A percentile compares a stretch with the other conserved stretches of the same genome.
Evolutionary conservation across 2,797 vertebrate species (phyloP).

Genomic region (Rhincodon typus): DNA sequence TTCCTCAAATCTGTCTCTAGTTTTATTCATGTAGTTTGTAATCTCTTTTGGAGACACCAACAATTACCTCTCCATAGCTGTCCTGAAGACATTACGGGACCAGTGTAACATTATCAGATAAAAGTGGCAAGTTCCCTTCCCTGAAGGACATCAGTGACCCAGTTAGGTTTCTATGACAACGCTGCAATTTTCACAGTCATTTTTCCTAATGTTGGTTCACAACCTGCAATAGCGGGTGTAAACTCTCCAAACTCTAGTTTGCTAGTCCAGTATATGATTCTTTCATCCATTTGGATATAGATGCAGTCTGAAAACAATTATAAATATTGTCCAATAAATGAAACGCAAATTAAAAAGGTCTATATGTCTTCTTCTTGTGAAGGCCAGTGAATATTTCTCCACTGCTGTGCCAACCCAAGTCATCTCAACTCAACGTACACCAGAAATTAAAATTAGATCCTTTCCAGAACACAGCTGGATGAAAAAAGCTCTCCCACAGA

Average conservation of each 20-base stretch:
- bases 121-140: background rate
- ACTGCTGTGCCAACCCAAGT: background rate
- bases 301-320: background rate
- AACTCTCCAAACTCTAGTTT: background rate
- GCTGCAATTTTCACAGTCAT: background rate
- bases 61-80: background rate
- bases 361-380: background rate
- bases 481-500: background rate
- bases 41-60: background rate
- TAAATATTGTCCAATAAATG: background rate
- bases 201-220: background rate
- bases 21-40: background rate
- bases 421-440: background rate
- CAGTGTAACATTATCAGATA: background rate
- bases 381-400: background rate
- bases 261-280: background rate
- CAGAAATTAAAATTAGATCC: background rate
- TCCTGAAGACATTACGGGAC: background rate
- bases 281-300: background rate
- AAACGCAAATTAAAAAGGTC: background rate
- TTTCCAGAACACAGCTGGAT: background rate
- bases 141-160: slow-evolving; percentile 5
- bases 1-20: background rate
- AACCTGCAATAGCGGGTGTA: background rate
- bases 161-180: slow-evolving; percentile 9